Conservation (phyloP, 1,140 invertebrate species). For the Venustaconcha ellipsiformis region DNA sequence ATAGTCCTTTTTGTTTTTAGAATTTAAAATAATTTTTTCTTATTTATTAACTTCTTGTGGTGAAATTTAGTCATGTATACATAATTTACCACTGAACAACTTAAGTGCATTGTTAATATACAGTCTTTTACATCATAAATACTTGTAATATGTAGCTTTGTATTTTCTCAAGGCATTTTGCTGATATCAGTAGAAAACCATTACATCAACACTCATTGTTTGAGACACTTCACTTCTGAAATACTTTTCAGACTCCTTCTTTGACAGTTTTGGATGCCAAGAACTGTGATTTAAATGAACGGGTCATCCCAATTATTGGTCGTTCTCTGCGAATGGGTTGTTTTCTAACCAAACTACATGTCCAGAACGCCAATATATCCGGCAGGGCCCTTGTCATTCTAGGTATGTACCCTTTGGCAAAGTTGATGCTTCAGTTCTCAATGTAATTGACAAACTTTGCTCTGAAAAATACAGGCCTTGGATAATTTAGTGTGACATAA, state of each 20-base stretch:
- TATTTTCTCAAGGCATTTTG: neutral
- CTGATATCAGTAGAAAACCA: neutral
- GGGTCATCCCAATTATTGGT: slow-evolving; percentile 78
- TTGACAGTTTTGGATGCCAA: slow-evolving; percentile 79
- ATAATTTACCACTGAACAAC: too few species aligned
- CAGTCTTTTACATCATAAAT: neutral
- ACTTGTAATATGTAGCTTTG: neutral
- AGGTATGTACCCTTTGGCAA: slow-evolving; percentile 67
- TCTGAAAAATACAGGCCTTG: neutral
- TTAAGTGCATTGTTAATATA: too few species aligned
- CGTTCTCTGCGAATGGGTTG: slow-evolving; percentile 77
- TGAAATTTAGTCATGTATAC: neutral
- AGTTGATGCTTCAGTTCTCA: neutral
- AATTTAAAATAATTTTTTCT: neutral
- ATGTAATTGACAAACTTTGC: neutral
- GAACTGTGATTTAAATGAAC: slow-evolving; percentile 77
- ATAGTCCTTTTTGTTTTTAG: neutral
- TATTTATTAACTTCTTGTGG: neutral
- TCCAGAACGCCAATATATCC: slow-evolving; percentile 80
- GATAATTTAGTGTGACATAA: neutral
- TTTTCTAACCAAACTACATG: slow-evolving; percentile 78
- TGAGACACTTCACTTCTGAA: neutral
- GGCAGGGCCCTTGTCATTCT: slow-evolving; percentile 77
- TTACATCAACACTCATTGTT: neutral
- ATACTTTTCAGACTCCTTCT: slow-evolving; percentile 75